phyloP scores from a whole-genome alignment of 2,888 invertebrate species.

The Drosophila hamatofila region DNA sequence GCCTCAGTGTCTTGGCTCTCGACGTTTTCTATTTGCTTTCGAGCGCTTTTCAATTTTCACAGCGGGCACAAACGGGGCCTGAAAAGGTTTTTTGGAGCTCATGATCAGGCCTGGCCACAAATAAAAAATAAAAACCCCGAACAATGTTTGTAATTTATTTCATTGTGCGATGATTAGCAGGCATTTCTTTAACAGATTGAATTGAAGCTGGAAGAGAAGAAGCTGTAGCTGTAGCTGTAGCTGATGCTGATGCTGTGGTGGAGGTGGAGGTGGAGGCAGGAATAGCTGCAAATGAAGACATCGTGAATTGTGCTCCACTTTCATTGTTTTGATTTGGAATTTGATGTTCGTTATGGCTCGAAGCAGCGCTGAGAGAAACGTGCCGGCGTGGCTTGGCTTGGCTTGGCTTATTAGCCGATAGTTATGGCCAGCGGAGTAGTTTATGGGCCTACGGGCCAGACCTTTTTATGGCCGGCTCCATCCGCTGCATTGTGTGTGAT shows the following conservation, averaged over 20 bases:
- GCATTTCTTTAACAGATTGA: slow-evolving; percentile 63
- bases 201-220: neutral
- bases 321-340: slow-evolving; percentile 59
- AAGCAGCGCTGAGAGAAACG: slow-evolving; percentile 7
- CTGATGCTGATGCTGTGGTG: neutral
- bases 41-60: slow-evolving; percentile 78
- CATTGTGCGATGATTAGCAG: slow-evolving; percentile 82
- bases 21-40: slow-evolving; percentile 75
- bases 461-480: slow-evolving; percentile 48
- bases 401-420: slow-evolving; percentile 71
- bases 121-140: slow-evolving; percentile 31
- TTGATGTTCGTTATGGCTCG: slow-evolving; percentile 36
- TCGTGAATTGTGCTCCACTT: slow-evolving; percentile 69
- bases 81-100: slow-evolving; percentile 15
- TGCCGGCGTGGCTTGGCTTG: slow-evolving; percentile 49
- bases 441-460: slow-evolving; percentile 12
- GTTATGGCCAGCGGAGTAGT: slow-evolving; percentile 50
- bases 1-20: slow-evolving; percentile 48
- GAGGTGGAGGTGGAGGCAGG: neutral
- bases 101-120: slow-evolving; percentile 42
- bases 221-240: neutral
- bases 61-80: slow-evolving; percentile 49
- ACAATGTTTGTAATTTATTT: slow-evolving; percentile 82
- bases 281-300: slow-evolving; percentile 24
- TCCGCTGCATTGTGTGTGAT: slow-evolving; percentile 47